Conservation (phyloP, 2,888 invertebrate species). For the Mycalesis mineus region DNA sequence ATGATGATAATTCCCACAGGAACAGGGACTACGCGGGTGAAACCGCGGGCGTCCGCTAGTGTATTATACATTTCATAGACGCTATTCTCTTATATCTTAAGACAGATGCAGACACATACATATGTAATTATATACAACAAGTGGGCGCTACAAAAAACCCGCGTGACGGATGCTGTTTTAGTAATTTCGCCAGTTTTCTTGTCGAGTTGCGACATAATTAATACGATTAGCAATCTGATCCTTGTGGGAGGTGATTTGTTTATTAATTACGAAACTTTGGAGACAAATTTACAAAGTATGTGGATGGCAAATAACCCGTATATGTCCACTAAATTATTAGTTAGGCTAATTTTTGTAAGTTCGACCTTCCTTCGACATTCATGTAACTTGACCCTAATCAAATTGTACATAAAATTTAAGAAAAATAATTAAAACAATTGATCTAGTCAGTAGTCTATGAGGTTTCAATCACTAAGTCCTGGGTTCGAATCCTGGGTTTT, state of each 20-base stretch:
- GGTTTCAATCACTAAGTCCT: no score
- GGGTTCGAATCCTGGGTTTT: no score
- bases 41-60: no score
- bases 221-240: constrained; percentile 29
- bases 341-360: no score
- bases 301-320: background rate
- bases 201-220: constrained; percentile 30
- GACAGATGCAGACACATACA: constrained; percentile 9
- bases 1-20: no score
- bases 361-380: no score
- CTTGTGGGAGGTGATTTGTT: constrained; percentile 21
- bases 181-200: constrained; percentile 28
- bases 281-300: background rate
- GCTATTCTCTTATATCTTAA: constrained; percentile 2
- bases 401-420: no score
- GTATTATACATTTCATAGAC: background rate
- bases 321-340: no score
- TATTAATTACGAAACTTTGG: constrained; percentile 12
- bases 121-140: constrained; percentile 17
- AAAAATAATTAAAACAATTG: no score
- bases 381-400: no score
- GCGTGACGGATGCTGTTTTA: constrained; percentile 30
- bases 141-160: constrained; percentile 32
- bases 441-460: no score
- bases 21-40: no score